Conservation (phyloP, 2,113 vertebrate species). For the Nannospalax galili region DNA sequence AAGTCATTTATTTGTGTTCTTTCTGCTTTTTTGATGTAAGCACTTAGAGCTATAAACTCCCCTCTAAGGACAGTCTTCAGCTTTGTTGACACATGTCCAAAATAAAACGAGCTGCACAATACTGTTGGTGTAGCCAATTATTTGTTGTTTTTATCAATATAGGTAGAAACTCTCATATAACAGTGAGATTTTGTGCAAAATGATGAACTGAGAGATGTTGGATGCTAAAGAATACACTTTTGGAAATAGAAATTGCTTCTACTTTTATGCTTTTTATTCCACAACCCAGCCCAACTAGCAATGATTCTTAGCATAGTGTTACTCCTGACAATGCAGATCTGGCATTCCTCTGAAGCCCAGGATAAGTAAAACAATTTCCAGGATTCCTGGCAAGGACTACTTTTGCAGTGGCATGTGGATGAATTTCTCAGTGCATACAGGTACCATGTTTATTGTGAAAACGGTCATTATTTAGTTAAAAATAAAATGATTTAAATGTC, state of each 20-base stretch:
- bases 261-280: background rate
- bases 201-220: background rate
- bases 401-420: background rate
- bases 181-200: slow-evolving; percentile 17
- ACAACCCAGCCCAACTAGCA: background rate
- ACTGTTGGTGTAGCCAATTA: background rate
- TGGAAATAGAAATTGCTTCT: background rate
- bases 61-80: fast-evolving
- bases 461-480: background rate
- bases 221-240: too few species aligned
- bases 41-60: too few species aligned
- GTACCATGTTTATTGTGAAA: background rate
- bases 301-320: background rate
- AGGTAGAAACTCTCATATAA: background rate
- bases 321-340: background rate
- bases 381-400: background rate
- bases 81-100: background rate
- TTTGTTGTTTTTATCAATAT: background rate
- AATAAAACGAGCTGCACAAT: background rate
- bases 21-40: too few species aligned
- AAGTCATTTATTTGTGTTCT: too few species aligned
- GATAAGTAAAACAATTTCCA: background rate
- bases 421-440: background rate
- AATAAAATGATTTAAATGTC: background rate
- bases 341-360: background rate